Percentiles rank a stretch among this genome's conserved stretches.
Evolutionary conservation across 2,797 vertebrate species (phyloP).

Genomic region (Muraenolepis orangiensis): DNA sequence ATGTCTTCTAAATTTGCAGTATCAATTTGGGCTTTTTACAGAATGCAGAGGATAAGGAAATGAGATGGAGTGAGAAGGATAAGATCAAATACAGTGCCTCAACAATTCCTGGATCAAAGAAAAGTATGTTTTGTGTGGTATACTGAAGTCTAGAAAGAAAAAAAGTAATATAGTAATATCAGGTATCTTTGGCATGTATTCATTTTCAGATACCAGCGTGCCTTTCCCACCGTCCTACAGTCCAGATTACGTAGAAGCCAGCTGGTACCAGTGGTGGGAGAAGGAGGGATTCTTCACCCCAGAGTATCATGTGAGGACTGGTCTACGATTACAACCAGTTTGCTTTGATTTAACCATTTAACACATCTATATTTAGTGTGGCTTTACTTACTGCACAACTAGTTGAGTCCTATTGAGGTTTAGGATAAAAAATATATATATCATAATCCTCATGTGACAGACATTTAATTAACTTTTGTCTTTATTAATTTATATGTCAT

Average conservation of each 20-base stretch:
- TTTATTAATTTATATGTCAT: background rate
- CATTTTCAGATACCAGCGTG: conserved; percentile 69
- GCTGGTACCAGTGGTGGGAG: conserved; percentile 92
- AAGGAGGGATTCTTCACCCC: conserved; percentile 84
- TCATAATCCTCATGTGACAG: background rate
- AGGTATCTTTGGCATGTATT: conserved; percentile 45
- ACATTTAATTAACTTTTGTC: background rate
- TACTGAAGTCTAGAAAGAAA: background rate
- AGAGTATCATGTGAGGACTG: conserved; percentile 77
- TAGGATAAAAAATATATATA: background rate
- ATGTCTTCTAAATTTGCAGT: background rate
- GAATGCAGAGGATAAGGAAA: conserved; percentile 47
- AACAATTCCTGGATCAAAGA: conserved; percentile 77
- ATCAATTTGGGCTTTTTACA: conserved; percentile 42
- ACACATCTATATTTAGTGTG: background rate
- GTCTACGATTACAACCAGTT: background rate
- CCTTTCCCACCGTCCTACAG: conserved; percentile 78
- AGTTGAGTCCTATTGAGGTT: no score
- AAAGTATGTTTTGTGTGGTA: conserved; percentile 68
- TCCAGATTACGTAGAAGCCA: conserved; percentile 83
- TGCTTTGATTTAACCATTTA: background rate
- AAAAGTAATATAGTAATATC: no score
- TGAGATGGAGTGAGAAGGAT: conserved; percentile 74
- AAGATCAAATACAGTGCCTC: conserved; percentile 64
- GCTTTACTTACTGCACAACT: no score